Conservation (phyloP, 1,140 invertebrate genomes). For the Drosophila tristis region DNA sequence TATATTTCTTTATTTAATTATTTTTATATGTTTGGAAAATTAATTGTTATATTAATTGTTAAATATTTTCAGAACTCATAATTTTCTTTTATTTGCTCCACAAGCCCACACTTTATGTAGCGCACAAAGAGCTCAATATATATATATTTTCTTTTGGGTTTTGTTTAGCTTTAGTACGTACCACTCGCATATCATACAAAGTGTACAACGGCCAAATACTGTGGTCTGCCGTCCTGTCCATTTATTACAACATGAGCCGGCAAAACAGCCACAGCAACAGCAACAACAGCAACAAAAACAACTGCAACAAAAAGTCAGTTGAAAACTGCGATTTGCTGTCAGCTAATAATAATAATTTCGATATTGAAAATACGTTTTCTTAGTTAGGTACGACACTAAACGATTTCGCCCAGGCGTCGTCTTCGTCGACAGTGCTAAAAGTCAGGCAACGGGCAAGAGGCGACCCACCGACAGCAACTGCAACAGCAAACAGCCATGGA, state of each 20-base stretch:
- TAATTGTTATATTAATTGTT: too few relatives aligned
- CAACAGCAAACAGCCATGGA: too few relatives aligned
- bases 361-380: conserved; percentile 83
- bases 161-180: conserved; percentile 53
- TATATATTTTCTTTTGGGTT: not conserved
- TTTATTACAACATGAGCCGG: conserved; percentile 80
- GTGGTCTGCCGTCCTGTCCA: conserved; percentile 67
- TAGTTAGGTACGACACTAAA: conserved; percentile 82
- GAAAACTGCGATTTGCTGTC: conserved; percentile 82
- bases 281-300: conserved; percentile 43
- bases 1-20: too few relatives aligned
- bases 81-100: too few relatives aligned
- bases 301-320: conserved; percentile 62
- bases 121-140: conserved; percentile 16
- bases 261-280: conserved; percentile 40
- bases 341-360: conserved; percentile 84
- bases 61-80: too few relatives aligned
- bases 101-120: not conserved
- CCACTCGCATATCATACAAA: conserved; percentile 62
- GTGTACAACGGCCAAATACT: conserved; percentile 61
- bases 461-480: conserved; percentile 8
- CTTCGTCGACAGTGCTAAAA: conserved; percentile 66
- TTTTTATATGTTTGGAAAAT: too few relatives aligned
- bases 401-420: conserved; percentile 76
- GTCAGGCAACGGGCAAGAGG: conserved; percentile 62